A percentile compares a stretch with the other conserved stretches of the same genome.
Evolutionary conservation across 2,113 vertebrate genomes (phyloP).

Genomic region (Nothoprocta perdicaria): DNA sequence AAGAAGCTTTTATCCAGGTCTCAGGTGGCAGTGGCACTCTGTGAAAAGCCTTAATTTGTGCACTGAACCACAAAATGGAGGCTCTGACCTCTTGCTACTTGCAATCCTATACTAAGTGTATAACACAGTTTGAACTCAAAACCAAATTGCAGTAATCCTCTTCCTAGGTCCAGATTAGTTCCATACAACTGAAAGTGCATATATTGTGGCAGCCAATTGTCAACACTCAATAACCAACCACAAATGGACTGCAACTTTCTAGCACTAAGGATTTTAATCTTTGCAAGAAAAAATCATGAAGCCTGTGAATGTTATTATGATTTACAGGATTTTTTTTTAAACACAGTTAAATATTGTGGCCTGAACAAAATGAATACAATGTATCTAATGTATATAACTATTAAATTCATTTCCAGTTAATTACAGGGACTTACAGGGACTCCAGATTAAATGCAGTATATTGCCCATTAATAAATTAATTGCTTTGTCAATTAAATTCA

Average conservation of each 20-base stretch:
- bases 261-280: slow-evolving; percentile 42
- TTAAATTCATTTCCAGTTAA: slow-evolving; percentile 2
- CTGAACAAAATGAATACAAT: neutral
- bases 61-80: slow-evolving; percentile 61
- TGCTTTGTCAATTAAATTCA: neutral
- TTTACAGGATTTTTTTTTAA: neutral
- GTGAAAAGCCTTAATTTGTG: slow-evolving; percentile 60
- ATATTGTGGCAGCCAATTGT: slow-evolving; percentile 7
- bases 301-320: neutral
- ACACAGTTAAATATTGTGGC: neutral
- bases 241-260: slow-evolving; percentile 43
- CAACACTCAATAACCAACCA: slow-evolving; percentile 15
- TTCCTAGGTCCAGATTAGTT: slow-evolving; percentile 4
- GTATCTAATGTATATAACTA: neutral
- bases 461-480: slow-evolving; percentile 8
- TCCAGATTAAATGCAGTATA: neutral
- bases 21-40: slow-evolving; percentile 17
- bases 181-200: slow-evolving; percentile 29
- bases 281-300: neutral
- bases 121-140: slow-evolving; percentile 35
- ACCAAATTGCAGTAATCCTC: neutral
- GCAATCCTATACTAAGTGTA: slow-evolving; percentile 15
- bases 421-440: slow-evolving; percentile 23
- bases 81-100: slow-evolving; percentile 50
- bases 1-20: slow-evolving; percentile 42